Conservation (phyloP, 2,797 vertebrate species). For the Aulostomus chinensis region DNA sequence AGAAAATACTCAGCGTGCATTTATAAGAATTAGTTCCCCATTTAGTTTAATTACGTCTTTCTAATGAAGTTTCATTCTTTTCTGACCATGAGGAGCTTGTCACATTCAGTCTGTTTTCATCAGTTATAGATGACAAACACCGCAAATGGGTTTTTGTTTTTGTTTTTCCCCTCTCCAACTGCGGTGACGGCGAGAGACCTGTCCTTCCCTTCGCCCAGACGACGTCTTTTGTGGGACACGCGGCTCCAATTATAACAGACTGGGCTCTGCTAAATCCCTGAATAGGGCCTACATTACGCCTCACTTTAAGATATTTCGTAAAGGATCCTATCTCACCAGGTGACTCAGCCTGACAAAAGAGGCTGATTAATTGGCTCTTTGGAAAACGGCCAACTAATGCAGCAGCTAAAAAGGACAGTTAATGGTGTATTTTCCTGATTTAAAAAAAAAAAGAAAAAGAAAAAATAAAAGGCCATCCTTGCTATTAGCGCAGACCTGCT, state of each 20-base stretch:
- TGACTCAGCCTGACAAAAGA: conserved; percentile 74
- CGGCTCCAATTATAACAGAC: conserved; percentile 67
- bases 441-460: conserved; percentile 14
- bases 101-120: too few species aligned
- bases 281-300: conserved; percentile 69
- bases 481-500: conserved; percentile 54
- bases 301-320: conserved; percentile 69
- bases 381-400: conserved; percentile 71
- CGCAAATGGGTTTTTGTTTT: too few species aligned
- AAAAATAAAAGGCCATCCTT: conserved; percentile 42
- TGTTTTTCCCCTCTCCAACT: too few species aligned
- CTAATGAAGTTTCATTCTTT: too few species aligned
- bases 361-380: conserved; percentile 80
- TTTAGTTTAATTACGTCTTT: too few species aligned
- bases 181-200: too few species aligned
- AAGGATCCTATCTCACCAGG: conserved; percentile 73
- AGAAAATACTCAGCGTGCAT: too few species aligned
- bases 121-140: too few species aligned
- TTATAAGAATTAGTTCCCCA: too few species aligned
- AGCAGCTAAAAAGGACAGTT: conserved; percentile 72
- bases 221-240: too few species aligned
- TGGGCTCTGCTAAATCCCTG: conserved; percentile 58
- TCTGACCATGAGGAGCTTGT: too few species aligned
- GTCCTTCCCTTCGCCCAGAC: too few species aligned
- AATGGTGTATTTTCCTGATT: conserved; percentile 68